Evolutionary conservation across 2,113 vertebrate species (phyloP).

Genomic region (Pongo abelii): DNA sequence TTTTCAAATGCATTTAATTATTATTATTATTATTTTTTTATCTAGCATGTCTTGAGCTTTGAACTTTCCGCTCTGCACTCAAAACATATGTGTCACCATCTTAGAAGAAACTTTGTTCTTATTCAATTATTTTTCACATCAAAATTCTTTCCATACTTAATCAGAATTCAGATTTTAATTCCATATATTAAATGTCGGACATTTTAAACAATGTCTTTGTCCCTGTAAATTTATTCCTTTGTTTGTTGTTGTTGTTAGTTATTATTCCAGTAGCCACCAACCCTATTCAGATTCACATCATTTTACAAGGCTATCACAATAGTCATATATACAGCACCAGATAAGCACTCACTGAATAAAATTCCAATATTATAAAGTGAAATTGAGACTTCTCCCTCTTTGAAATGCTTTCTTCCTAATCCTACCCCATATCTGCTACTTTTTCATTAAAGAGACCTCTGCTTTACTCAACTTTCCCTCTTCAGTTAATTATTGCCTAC

Average conservation of each 20-base stretch:
- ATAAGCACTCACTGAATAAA: neutral
- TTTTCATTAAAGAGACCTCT: neutral
- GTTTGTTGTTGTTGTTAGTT: neutral
- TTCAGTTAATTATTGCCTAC: neutral
- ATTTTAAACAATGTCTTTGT: neutral
- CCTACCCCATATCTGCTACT: neutral
- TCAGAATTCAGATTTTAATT: neutral
- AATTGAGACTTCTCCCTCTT: neutral
- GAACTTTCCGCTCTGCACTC: neutral
- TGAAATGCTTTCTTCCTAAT: neutral
- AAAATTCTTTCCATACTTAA: neutral
- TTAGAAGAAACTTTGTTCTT: neutral
- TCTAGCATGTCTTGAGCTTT: neutral
- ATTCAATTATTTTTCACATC: neutral
- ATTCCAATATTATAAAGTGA: neutral
- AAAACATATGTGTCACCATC: neutral
- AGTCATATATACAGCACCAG: neutral
- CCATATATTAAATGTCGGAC: neutral
- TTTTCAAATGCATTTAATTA: neutral
- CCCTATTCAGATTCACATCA: neutral
- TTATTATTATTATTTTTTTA: neutral
- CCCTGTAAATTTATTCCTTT: neutral
- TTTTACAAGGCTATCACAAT: neutral
- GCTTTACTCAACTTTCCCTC: neutral
- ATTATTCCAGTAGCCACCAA: neutral